Base-by-base conservation (phyloP, 92 coral and sea anemone genomes). In the Siderastrea radians region DNA sequence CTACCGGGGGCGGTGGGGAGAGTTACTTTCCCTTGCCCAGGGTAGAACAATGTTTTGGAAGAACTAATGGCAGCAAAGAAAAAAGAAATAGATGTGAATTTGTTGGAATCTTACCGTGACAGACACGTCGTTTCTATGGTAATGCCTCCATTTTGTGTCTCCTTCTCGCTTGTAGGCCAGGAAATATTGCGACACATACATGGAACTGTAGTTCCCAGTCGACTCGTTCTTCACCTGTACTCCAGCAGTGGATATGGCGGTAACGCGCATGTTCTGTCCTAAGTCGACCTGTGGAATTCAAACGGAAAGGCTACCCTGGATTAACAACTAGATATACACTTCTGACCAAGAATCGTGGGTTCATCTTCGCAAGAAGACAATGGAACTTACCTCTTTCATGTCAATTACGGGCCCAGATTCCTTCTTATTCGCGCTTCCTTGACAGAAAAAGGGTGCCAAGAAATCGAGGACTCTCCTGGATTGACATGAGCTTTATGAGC, bases 101-200 rank as follows among this genome's bases (percentile, higher is more conserved):
- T 2, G 6, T 54, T 57, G 45, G 74, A 43, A 46, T 73, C 59
- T 95, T 75, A 95, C 98, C 96, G 96, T 95, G 2, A 89, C 93
- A 2, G 98, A 91, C 3, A 95, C 95, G 80, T 95, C 98, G 78
- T 95, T 85, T 54, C 84, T 90, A 89, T 84, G 87, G 82, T 95
- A 95, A 54, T 62, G 86, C 68, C 98, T 88, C 98, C 98, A 95
- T 38, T 49, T 62, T 70, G 59, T 86, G 48, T 93, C 96, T n/a
- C 87, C 87, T 38, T 89, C 80, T 63, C 98, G 83, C 84, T 90
- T 87, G 76, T 95, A 95, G 11, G 96, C 76, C 64, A 95, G 80
- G 83, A 92, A 94, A 67, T 93, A 95, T 85, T 91, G 91, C 65
- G 85, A 85, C 70, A 93, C 92, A 79, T 93, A 92, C 51, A 81